Conservation (phyloP, 2,888 invertebrate species). For the Lathronympha strigana region DNA sequence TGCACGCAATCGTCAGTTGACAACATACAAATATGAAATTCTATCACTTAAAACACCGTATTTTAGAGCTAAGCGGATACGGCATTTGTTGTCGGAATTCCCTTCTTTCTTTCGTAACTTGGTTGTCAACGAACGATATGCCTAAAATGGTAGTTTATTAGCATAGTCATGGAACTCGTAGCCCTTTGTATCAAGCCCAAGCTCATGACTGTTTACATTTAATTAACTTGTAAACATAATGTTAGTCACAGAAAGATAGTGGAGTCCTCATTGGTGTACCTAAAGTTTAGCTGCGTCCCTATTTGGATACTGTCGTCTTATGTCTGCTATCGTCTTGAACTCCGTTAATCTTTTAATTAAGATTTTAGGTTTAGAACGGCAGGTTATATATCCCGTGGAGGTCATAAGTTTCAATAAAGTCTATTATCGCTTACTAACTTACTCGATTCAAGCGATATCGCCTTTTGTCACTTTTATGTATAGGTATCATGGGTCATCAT, state of each 20-base stretch:
- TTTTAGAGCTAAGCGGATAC: not conserved
- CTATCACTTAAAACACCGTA: no score
- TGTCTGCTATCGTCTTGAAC: not conserved
- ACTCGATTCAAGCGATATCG: no score
- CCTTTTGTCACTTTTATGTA: no score
- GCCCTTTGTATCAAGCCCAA: constrained; percentile 11
- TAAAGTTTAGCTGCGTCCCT: not conserved
- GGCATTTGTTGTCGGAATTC: not conserved
- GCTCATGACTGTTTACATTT: constrained; percentile 14
- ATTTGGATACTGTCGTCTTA: not conserved
- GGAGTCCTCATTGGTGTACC: not conserved
- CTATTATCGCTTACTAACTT: no score
- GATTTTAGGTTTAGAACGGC: not conserved
- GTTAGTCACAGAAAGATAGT: constrained; percentile 3
- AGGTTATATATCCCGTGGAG: not conserved
- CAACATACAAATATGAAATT: no score
- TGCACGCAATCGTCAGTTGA: not conserved
- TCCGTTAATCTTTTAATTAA: not conserved
- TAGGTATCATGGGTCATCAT: no score
- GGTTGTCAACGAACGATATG: not conserved
- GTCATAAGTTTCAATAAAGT: no score
- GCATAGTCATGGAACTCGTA: constrained; percentile 2
- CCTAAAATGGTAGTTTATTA: constrained; percentile 2
- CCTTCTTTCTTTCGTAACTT: not conserved
- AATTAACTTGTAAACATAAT: constrained; percentile 11